These are phyloP conservation scores for Zootermopsis nevadensis DNA, from an alignment of 2,888 invertebrate genomes.

Conservation along the genomic window DNA sequence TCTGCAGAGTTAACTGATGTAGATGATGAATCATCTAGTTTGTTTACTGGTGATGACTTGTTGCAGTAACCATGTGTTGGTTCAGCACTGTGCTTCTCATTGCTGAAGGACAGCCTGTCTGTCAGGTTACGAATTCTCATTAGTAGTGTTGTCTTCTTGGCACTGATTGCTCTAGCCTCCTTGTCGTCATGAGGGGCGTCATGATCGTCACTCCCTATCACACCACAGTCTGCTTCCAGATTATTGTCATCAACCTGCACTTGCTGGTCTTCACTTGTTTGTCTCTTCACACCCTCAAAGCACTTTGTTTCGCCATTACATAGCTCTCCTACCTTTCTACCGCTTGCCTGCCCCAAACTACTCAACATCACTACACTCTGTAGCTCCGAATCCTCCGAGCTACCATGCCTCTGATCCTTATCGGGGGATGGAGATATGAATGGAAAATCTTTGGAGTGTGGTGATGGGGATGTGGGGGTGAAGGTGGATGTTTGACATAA, in stretches of 20 bases:
- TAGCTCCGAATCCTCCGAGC: too few relatives aligned
- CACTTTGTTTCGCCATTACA: conserved; percentile 35
- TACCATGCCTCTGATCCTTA: neutral
- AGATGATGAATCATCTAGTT: neutral
- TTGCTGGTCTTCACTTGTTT: neutral
- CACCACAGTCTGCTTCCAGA: neutral
- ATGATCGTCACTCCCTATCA: neutral
- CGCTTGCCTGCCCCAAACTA: neutral
- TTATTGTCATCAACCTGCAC: neutral
- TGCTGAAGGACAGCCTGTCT: conserved; percentile 63
- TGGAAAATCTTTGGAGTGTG: neutral
- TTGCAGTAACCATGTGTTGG: conserved; percentile 48
- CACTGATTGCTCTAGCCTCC: conserved; percentile 57
- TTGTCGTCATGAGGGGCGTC: neutral
- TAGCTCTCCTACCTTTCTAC: neutral
- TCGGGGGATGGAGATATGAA: conserved; percentile 3
- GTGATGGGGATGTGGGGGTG: conserved; percentile 41
- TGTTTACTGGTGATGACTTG: neutral
- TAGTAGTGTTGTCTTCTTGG: conserved; percentile 55
- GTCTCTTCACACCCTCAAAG: neutral
- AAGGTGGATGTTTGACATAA: neutral
- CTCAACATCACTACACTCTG: neutral
- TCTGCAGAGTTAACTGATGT: conserved; percentile 18
- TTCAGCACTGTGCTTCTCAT: conserved; percentile 64
- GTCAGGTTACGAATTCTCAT: conserved; percentile 67